phyloP scores from a whole-genome alignment of 2,113 vertebrate species.

The Thermophis baileyi region DNA sequence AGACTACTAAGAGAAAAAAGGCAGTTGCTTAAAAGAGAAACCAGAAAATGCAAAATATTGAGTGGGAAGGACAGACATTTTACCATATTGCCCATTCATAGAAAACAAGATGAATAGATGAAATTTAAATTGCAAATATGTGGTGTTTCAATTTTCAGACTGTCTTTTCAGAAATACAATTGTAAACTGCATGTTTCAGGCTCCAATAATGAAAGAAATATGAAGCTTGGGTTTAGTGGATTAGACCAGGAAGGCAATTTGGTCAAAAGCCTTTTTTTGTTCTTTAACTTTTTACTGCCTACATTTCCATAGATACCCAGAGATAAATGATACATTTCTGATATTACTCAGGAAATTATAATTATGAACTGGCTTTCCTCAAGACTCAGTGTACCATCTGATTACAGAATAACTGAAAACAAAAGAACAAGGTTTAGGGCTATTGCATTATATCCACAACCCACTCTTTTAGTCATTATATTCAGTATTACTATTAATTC shows the following conservation, averaged over 20 bases:
- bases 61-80: background rate
- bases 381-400: background rate
- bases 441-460: background rate
- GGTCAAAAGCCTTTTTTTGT: background rate
- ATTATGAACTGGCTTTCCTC: background rate
- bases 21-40: background rate
- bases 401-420: background rate
- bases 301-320: background rate
- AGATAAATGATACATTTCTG: background rate
- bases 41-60: background rate
- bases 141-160: constrained; percentile 10
- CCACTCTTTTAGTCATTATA: background rate
- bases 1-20: constrained; percentile 2
- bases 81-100: constrained; percentile 12
- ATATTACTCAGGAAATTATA: constrained; percentile 3
- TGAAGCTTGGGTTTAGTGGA: background rate
- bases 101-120: constrained; percentile 9
- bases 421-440: background rate
- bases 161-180: constrained; percentile 7
- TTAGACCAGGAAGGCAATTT: background rate
- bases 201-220: background rate
- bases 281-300: background rate
- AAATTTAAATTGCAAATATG: constrained; percentile 30
- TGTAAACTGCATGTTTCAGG: background rate
- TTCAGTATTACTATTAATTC: background rate